Conservation (phyloP, 1,140 invertebrate genomes). For the Scaptomyza hsui region DNA sequence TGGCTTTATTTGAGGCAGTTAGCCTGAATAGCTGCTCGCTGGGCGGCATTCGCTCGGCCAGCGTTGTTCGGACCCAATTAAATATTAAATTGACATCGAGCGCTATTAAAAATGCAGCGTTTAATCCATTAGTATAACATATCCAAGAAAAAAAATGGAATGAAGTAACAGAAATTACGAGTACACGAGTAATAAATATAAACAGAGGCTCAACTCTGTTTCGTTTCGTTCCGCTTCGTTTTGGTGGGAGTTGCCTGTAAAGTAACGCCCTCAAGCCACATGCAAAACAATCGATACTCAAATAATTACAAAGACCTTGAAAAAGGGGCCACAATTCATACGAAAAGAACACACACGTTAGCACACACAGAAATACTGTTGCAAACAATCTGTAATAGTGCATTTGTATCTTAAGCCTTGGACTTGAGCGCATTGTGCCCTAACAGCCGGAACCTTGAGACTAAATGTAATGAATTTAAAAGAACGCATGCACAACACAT, state of each 20-base stretch:
- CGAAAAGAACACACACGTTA: constrained; percentile 10
- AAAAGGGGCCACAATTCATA: constrained; percentile 17
- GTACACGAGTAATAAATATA: constrained; percentile 22
- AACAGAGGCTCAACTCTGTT: constrained; percentile 2
- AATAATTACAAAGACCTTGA: constrained; percentile 70
- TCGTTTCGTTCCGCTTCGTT: not conserved
- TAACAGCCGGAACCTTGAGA: not conserved
- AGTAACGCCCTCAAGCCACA: constrained; percentile 16
- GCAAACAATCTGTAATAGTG: constrained; percentile 53
- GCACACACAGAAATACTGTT: constrained; percentile 12
- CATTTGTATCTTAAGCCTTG: constrained; percentile 40
- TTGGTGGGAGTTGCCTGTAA: not conserved
- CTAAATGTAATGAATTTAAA: not conserved
- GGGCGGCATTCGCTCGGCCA: constrained; percentile 11
- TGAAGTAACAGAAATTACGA: constrained; percentile 2
- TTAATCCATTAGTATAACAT: constrained; percentile 65
- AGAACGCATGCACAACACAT: not conserved
- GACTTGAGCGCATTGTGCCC: constrained; percentile 18
- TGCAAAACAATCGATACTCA: constrained; percentile 74
- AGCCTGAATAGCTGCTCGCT: constrained; percentile 6
- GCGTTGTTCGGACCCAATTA: constrained; percentile 33
- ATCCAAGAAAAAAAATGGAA: not conserved
- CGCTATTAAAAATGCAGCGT: constrained; percentile 63
- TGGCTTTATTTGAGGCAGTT: constrained; percentile 48
- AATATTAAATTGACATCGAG: constrained; percentile 57